Evolutionary conservation across 2,113 vertebrate genomes (phyloP), one percentile per base, ranked within the genome.

Genomic region (Halichoeres trimaculatus): DNA sequence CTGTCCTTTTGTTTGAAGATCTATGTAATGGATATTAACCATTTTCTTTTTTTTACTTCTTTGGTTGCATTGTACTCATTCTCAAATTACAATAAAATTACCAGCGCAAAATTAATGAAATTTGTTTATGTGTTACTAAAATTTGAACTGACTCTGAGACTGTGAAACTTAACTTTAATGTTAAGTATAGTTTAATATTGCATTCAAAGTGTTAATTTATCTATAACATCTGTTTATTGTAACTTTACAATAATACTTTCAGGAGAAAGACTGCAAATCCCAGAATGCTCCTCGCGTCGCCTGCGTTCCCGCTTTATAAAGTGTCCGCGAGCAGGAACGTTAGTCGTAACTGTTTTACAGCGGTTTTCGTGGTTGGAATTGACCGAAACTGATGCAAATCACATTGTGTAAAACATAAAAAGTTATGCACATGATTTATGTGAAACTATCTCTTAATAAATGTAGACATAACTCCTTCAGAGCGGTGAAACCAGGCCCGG

Each of bases 211-310:
- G 38, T 5, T 8, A 2, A 40, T 11, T 2, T 40, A 10, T 13
- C 9, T 5, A 13, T 6, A 45, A 19, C 14, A 16, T 45, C 16
- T 3, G 14, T 16, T 45, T 45, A 7, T 17, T 36, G 4, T 20
- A 73, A 64, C 10, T 23, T 10, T 52, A n/a, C 4, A 16, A 65
- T n/a, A n/a, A n/a, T n/a, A n/a, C n/a, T 20, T 11, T 3, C 1
- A 61, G 24, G 7, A 38, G 8, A 73, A 75, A 74, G 16, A 89
- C 88, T 85, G 83, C 88, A 84, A 63, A 8, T 81, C 85, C 88
- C 90, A 90, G 17, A 74, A 82, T 81, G 60, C 85, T 13, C n/a
- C 14, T 35, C 22, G 20, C 1, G 12, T 3, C 4, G 8, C 7
- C 11, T 22, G 11, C 22, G 53, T 71, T 23, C 30, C 10, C 14